Evolutionary conservation across 2,113 vertebrate genomes (phyloP).

Genomic region (Chauna torquata): DNA sequence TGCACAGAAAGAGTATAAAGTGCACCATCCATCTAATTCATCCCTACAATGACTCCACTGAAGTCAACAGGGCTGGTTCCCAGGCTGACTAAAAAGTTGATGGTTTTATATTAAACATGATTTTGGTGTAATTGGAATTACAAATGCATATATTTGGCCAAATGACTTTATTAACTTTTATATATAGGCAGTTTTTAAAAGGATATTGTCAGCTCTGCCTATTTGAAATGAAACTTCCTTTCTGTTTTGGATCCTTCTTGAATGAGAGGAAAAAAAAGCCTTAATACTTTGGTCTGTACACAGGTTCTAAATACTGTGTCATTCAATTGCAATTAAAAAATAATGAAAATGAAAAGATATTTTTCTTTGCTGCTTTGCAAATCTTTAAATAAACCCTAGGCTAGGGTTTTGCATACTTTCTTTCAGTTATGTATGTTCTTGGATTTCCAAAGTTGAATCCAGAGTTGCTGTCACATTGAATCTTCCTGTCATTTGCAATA

Average conservation of each 20-base stretch:
- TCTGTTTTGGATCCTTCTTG: neutral
- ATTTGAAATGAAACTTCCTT: conserved; percentile 6
- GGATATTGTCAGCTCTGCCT: conserved; percentile 7
- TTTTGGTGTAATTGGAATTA: conserved; percentile 38
- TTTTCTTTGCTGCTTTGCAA: neutral
- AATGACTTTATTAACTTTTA: conserved; percentile 54
- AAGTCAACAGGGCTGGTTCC: neutral
- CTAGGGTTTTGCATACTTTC: neutral
- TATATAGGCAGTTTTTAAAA: conserved; percentile 35
- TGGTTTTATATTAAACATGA: conserved; percentile 32
- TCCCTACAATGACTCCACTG: neutral
- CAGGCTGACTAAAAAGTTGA: neutral
- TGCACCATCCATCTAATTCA: conserved; percentile 2
- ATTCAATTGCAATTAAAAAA: conserved; percentile 10
- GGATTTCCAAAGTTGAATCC: neutral
- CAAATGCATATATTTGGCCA: conserved; percentile 29
- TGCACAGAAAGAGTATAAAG: neutral
- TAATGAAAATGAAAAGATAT: neutral
- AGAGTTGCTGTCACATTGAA: neutral
- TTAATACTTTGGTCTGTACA: neutral
- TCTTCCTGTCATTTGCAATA: neutral
- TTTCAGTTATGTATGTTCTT: neutral
- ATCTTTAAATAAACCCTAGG: neutral
- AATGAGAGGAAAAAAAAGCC: neutral
- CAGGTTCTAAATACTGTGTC: neutral